Conservation (phyloP, 2,888 invertebrate genomes). For the Watsonalla cultraria region DNA sequence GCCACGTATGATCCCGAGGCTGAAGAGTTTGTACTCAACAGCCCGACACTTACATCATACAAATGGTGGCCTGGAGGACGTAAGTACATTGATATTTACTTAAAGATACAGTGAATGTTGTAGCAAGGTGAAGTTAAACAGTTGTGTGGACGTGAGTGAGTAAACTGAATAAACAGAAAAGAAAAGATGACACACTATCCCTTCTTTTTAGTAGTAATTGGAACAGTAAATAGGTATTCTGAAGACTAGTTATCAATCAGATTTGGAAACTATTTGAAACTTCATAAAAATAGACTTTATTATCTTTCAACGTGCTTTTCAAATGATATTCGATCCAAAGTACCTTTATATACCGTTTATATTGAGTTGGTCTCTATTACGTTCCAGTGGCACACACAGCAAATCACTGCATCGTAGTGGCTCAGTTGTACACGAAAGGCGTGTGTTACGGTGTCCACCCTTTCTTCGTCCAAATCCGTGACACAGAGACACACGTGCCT, state of each 20-base stretch:
- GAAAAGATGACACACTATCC: too few species aligned
- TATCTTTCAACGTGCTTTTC: too few species aligned
- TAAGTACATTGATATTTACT: conserved; percentile 82
- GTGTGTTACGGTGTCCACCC: conserved; percentile 91
- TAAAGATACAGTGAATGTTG: background rate
- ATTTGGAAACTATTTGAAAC: too few species aligned
- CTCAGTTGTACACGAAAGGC: conserved; percentile 89
- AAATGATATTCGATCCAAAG: too few species aligned
- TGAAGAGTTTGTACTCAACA: conserved; percentile 92
- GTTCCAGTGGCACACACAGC: conserved; percentile 91
- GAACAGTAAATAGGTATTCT: too few species aligned
- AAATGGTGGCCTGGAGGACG: conserved; percentile 99
- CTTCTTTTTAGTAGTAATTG: too few species aligned
- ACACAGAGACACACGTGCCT: conserved; percentile 90
- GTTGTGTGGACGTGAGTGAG: too few species aligned
- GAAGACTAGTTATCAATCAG: too few species aligned
- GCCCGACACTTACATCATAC: conserved; percentile 91
- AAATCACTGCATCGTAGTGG: conserved; percentile 93
- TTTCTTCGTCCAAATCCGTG: conserved; percentile 93
- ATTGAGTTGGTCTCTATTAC: background rate
- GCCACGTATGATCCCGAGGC: conserved; percentile 91
- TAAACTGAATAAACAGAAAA: too few species aligned
- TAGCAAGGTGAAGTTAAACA: too few species aligned
- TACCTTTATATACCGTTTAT: too few species aligned
- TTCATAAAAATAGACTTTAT: too few species aligned